phyloP scores from a whole-genome alignment of 2,888 invertebrate genomes.

The Rhimphoctona megacephalus region DNA sequence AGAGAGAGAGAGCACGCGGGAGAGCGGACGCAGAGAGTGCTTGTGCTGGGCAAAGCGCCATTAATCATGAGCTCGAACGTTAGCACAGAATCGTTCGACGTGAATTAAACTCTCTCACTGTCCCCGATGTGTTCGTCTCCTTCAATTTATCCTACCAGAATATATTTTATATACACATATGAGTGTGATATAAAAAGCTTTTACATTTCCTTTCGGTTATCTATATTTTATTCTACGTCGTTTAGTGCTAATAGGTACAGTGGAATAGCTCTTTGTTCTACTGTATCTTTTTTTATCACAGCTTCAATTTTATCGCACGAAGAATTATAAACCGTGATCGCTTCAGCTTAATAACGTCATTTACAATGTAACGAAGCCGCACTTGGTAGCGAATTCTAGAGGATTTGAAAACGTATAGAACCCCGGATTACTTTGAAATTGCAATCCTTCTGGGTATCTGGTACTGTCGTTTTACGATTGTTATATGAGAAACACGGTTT shows the following conservation, averaged over 20 bases:
- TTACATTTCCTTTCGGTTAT: neutral
- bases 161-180: conserved; percentile 2
- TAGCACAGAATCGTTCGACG: conserved; percentile 70
- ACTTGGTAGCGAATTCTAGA: conserved; percentile 16
- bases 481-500: conserved; percentile 13
- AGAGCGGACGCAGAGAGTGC: conserved; percentile 30
- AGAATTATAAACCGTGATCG: conserved; percentile 2
- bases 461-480: conserved; percentile 2
- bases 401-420: conserved; percentile 33
- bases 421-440: conserved; percentile 49
- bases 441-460: conserved; percentile 30
- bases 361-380: conserved; percentile 43
- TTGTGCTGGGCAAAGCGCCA: conserved; percentile 60
- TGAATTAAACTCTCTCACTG: conserved; percentile 71
- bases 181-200: conserved; percentile 9
- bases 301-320: conserved; percentile 1
- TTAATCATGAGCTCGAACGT: conserved; percentile 71
- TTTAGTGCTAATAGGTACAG: neutral
- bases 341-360: conserved; percentile 50
- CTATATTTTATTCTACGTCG: neutral
- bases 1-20: conserved; percentile 15
- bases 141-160: conserved; percentile 16
- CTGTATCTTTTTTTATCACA: neutral
- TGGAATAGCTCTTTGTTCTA: neutral
- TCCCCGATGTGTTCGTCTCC: conserved; percentile 59